Evolutionary conservation across 2,797 vertebrate genomes (phyloP), one percentile per base, ranked within the genome.

Genomic region (Betta splendens): DNA sequence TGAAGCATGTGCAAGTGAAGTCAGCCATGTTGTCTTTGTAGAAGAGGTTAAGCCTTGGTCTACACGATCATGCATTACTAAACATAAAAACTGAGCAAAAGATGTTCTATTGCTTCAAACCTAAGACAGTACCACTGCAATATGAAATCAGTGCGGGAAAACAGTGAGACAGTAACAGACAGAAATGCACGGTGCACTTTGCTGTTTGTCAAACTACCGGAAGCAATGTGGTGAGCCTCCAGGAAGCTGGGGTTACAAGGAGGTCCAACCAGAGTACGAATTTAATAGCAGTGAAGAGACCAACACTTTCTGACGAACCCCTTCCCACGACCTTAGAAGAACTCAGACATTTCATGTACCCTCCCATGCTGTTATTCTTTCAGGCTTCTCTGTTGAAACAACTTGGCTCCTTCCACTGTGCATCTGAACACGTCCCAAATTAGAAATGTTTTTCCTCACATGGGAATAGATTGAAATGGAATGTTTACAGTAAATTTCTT

Each of bases 191-290:
- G 9, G 44, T 79, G 31, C 38, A 45, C 40, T 68, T 33, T 69
- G 50, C 51, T 50, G 58, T 69, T 33, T 77, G 75, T 42, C 70
- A 67, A 88, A 83, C 62, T 51, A 53, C 60, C 69, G 75, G 81
- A 91, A 89, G 86, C 42, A 49, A 72, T 77, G 67, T 3, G 58
- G 83, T 69, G 47, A 67, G 58, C 18, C 54, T 77, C 17, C 64
- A 64, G 75, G 69, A 76, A 75, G 51, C 52, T 9, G 39, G 50
- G 61, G 52, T 64, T 64, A 71, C 1, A 16, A 20, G 29, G 46
- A 72, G 45, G 50, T 55, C 25, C 15, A 38, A 21, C 51, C 4
- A 2, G 4, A 44, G 20, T 10, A 7, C 23, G 38, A 64, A 46
- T 44, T 42, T 18, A 48, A 16, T 68, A 72, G 56, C 62, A 69